Evolutionary conservation across 2,888 invertebrate species (phyloP).

Genomic region (Pardosa pseudoannulata): DNA sequence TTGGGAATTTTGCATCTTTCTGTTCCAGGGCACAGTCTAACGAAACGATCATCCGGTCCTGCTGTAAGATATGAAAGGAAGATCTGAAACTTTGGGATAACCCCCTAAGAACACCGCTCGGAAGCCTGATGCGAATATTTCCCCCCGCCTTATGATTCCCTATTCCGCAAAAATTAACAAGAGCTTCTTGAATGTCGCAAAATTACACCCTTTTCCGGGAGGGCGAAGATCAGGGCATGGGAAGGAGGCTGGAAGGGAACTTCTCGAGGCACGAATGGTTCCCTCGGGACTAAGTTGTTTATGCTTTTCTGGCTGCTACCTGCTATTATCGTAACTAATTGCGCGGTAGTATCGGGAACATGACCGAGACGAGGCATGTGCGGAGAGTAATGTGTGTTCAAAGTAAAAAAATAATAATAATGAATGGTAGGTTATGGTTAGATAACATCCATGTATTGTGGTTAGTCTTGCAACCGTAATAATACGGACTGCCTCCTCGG

Average conservation of each 20-base stretch:
- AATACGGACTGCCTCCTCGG: too few relatives aligned
- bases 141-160: neutral
- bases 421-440: neutral
- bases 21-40: too few relatives aligned
- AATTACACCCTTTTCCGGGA: neutral
- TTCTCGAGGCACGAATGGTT: neutral
- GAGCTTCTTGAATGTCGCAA: neutral
- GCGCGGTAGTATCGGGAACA: neutral
- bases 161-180: neutral
- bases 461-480: neutral
- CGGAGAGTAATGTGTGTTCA: neutral
- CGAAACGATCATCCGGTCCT: too few relatives aligned
- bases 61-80: too few relatives aligned
- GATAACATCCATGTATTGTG: neutral
- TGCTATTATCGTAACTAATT: neutral
- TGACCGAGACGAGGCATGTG: neutral
- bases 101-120: neutral
- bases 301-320: neutral
- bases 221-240: neutral
- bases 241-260: neutral
- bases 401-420: neutral
- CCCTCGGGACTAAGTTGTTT: neutral
- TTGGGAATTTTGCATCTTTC: too few relatives aligned
- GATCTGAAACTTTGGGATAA: neutral
- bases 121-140: neutral